Evolutionary conservation across 2,113 vertebrate genomes (phyloP), one percentile per base, ranked within the genome.

Genomic region (Semicossyphus pulcher): DNA sequence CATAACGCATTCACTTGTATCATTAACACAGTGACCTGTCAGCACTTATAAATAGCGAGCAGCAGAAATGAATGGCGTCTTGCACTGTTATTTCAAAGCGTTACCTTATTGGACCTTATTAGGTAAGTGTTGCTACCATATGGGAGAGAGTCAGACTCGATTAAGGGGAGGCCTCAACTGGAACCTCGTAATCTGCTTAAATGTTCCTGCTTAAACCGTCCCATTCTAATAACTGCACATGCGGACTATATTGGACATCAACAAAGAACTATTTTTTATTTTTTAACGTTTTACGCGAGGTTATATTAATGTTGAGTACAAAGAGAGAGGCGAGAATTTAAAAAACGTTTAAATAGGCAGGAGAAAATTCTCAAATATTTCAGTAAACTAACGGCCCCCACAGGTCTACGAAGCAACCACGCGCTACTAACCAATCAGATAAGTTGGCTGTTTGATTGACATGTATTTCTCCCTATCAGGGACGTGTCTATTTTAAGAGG

Each of bases 111-210:
- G 21, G 28, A 41, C 15, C 11, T 21, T 57, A 28, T 25, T 29
- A 31, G 28, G n/a, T n/a, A 3, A 39, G 7, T 48, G 21, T n/a
- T 64, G 23, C 34, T 4, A 45, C 39, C 74, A 72, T 72, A 66
- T 65, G 58, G 62, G 23, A 66, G 11, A 63, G 8, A 62, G 53
- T 15, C 42, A 60, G 44, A 23, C 52, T 73, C 39, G 10, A 81
- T 80, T 52, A 52, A 52, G 26, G 26, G 15, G 8, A 25, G 21
- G 48, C 20, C 39, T 68, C 48, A 74, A 56, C 58, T 56, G 29
- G 21, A 53, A 59, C 67, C 60, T 10, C n/a, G 18, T 76, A 79
- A 86, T 88, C 70, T 74, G 34, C 45, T 78, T 81, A 72, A 59
- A 88, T 59, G 21, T 37, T 11, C 12, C 36, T 37, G 36, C 12